These are phyloP conservation scores for Apostichopus californicus DNA, from an alignment of 35 echinoderm and acorn worm genomes.

Conservation along the genomic window DNA sequence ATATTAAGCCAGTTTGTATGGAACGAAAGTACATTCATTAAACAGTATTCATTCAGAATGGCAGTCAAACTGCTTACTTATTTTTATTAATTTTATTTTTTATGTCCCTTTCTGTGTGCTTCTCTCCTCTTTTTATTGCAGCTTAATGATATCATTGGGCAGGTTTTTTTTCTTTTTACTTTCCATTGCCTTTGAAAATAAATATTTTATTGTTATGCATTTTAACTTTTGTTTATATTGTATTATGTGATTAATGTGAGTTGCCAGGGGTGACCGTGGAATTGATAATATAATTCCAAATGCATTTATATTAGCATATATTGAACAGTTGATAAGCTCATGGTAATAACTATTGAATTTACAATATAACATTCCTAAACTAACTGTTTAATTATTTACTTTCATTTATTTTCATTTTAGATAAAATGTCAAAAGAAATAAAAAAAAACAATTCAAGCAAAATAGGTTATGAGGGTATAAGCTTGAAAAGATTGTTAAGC, in stretches of 20 bases:
- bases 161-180: neutral
- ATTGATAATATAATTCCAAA: neutral
- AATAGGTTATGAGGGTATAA: no score
- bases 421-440: neutral
- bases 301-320: neutral
- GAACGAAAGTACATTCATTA: conserved; percentile 37
- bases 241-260: neutral
- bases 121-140: neutral
- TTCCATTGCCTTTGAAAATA: neutral
- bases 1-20: neutral
- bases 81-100: neutral
- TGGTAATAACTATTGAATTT: neutral
- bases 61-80: conserved; percentile 40
- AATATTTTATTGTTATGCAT: neutral
- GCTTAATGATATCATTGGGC: neutral
- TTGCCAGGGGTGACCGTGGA: neutral
- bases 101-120: neutral
- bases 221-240: neutral
- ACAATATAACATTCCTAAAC: conserved; percentile 23
- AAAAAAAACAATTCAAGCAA: neutral
- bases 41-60: conserved; percentile 40
- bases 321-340: neutral
- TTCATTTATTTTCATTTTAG: conserved; percentile 6
- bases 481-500: no score
- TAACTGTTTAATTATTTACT: conserved; percentile 11